A percentile compares a stretch with the other conserved stretches of the same genome.
Conservation (phyloP, 2,113 vertebrate genomes). For the Nerophis ophidion region DNA sequence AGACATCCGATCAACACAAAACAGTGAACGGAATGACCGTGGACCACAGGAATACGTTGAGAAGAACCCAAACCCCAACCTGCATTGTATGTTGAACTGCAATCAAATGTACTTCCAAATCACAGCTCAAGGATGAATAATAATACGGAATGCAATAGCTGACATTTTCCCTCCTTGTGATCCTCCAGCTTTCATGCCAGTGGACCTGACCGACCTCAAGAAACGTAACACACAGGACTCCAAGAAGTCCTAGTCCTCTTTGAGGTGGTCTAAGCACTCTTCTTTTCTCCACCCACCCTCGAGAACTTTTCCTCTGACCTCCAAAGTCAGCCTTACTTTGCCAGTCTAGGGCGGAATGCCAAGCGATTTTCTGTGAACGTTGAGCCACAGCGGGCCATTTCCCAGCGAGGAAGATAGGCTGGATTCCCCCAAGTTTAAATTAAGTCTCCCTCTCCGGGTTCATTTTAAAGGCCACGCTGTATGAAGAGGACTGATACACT, state of each 20-base stretch:
- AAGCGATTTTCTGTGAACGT: slow-evolving; percentile 40
- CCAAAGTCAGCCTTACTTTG: slow-evolving; percentile 57
- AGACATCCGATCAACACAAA: slow-evolving; percentile 86
- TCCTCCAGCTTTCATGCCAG: slow-evolving; percentile 83
- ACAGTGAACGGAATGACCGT: slow-evolving; percentile 81
- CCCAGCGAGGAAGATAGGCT: slow-evolving; percentile 24
- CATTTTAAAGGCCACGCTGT: slow-evolving; percentile 28
- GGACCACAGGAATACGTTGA: slow-evolving; percentile 96
- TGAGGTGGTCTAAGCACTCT: slow-evolving; percentile 20
- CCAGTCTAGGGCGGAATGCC: slow-evolving; percentile 44
- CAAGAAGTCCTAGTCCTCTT: slow-evolving; percentile 83
- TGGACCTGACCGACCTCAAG: slow-evolving; percentile 88
- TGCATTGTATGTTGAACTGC: slow-evolving; percentile 81
- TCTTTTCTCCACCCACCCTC: slow-evolving; percentile 41
- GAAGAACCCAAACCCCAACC: slow-evolving; percentile 91
- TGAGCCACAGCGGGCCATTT: slow-evolving; percentile 38
- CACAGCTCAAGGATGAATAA: neutral
- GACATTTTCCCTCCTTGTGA: slow-evolving; percentile 9
- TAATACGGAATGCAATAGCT: neutral
- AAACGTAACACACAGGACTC: slow-evolving; percentile 83
- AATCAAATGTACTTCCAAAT: neutral
- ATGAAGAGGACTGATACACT: slow-evolving; percentile 46
- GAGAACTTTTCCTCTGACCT: slow-evolving; percentile 66
- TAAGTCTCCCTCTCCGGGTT: slow-evolving; percentile 33
- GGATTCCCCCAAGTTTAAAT: neutral